Evolutionary conservation across 2,797 vertebrate genomes (phyloP).

Genomic region (Xenopus petersii): DNA sequence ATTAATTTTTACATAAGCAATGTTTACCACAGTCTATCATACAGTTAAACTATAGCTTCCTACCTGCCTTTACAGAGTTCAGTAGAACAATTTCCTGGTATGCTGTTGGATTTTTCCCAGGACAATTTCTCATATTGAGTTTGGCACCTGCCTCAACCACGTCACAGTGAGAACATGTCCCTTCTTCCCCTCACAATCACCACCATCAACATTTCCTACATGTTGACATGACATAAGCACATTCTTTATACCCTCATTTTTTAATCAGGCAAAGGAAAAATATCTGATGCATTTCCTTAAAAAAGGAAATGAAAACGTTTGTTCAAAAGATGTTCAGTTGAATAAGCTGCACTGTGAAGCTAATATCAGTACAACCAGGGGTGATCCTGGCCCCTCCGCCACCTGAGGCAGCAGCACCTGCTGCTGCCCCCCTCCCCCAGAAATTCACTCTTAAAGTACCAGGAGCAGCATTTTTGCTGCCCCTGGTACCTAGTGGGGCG

Average conservation of each 20-base stretch:
- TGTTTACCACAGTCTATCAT: neutral
- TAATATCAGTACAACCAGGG: too few relatives aligned
- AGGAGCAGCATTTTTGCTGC: too few relatives aligned
- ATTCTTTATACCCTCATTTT: slow-evolving; percentile 20
- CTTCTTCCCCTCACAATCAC: neutral
- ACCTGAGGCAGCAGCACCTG: too few relatives aligned
- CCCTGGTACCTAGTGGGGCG: too few relatives aligned
- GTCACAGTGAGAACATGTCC: slow-evolving; percentile 49
- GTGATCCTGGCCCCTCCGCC: too few relatives aligned
- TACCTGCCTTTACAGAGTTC: neutral
- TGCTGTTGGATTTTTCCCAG: slow-evolving; percentile 47
- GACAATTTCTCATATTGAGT: slow-evolving; percentile 62
- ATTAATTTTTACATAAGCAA: too few relatives aligned
- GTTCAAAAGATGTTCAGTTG: neutral
- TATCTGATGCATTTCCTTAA: slow-evolving; percentile 44
- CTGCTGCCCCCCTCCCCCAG: too few relatives aligned
- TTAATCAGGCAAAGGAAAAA: slow-evolving; percentile 43
- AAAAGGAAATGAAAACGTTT: slow-evolving; percentile 8
- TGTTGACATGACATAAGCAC: slow-evolving; percentile 33
- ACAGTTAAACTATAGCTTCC: neutral
- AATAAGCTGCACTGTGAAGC: neutral
- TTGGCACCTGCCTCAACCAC: slow-evolving; percentile 62
- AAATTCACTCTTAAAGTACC: too few relatives aligned
- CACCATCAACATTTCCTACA: slow-evolving; percentile 35
- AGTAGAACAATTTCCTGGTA: slow-evolving; percentile 15